Base-by-base conservation (phyloP, 2,113 vertebrate species). In the Phalacrocorax aristotelis region DNA sequence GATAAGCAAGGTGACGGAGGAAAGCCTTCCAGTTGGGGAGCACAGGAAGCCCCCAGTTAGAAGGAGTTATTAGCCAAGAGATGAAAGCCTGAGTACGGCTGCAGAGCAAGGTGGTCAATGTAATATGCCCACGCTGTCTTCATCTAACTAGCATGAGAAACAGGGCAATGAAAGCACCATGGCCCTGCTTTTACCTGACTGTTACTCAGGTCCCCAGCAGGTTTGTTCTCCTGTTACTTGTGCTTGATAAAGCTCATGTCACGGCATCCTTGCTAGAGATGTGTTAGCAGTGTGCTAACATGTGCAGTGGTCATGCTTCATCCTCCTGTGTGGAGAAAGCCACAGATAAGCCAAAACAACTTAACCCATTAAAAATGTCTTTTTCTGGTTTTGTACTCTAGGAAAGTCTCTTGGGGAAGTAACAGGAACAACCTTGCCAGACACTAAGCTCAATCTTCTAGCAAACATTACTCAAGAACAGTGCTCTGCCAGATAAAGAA, bases 291-390 rank as follows among this genome's bases (percentile, higher is more conserved):
- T 25, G 21, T 36, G 44, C 49, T 77, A 74, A 34, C 0, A 1
- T 6, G 23, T 23, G 16, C 46, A 90, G 38, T 23, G 23, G 29
- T 21, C 61, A 7, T 19, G 7, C 25, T 82, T 74, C 42, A 58
- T 69, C 38, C 55, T 70, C 38, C 30, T 74, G 23, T 44, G 46
- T 60, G 20, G 13, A 62, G 79, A 91, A 57, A 66, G 18, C 30
- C 23, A 52, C 14, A 76, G 40, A 60, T 34, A 75, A 72, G 52
- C 13, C 17, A 58, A 81, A 81, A 60, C 27, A 68, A 11, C 16
- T 7, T 68, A 51, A 23, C 11, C 25, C 17, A 14, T 16, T 15
- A 2, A 11, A 40, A 25, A 69, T 32, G 11, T 27, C 0, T 60
- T 94, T 83, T 90, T 22, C 25, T 66, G 20, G 10, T 52, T 95